A percentile compares a stretch with the other conserved stretches of the same genome.
phyloP scores from a whole-genome alignment of 1,140 invertebrate genomes.

The Drosophila bocki region DNA sequence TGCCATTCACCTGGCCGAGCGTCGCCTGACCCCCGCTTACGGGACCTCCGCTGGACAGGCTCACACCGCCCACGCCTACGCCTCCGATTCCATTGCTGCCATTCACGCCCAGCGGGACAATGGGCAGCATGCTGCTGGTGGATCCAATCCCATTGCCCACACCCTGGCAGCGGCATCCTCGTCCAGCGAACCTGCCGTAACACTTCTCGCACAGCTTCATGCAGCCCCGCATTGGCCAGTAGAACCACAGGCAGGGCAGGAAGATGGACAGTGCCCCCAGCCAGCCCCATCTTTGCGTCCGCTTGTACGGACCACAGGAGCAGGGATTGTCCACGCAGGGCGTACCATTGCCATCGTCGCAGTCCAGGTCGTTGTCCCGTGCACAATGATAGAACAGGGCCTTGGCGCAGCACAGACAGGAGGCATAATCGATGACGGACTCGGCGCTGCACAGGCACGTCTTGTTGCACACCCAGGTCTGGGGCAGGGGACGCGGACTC shows the following conservation, averaged over 20 bases:
- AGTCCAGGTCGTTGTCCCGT: slow-evolving; percentile 89
- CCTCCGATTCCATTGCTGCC: slow-evolving; percentile 23
- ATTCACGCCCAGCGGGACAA: slow-evolving; percentile 76
- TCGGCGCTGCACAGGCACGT: slow-evolving; percentile 94
- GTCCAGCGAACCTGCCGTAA: slow-evolving; percentile 91
- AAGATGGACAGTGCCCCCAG: slow-evolving; percentile 91
- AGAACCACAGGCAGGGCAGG: slow-evolving; percentile 95
- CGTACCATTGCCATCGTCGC: slow-evolving; percentile 88
- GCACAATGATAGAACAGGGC: slow-evolving; percentile 96
- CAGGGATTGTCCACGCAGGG: slow-evolving; percentile 94
- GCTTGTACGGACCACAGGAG: slow-evolving; percentile 90
- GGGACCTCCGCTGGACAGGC: slow-evolving; percentile 8
- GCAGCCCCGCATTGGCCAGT: slow-evolving; percentile 95
- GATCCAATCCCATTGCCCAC: slow-evolving; percentile 54
- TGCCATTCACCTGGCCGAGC: slow-evolving; percentile 51
- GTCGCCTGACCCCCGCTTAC: slow-evolving; percentile 10
- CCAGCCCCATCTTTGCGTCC: slow-evolving; percentile 92
- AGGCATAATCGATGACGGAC: slow-evolving; percentile 93
- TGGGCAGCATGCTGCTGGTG: slow-evolving; percentile 85
- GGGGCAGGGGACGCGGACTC: slow-evolving; percentile 92
- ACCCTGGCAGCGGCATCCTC: slow-evolving; percentile 87
- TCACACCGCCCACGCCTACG: not conserved
- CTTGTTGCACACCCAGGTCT: slow-evolving; percentile 94
- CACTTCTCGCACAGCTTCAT: slow-evolving; percentile 91
- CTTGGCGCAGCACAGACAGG: slow-evolving; percentile 97